phyloP scores from a whole-genome alignment of 2,797 vertebrate species.

The Lutra lutra region DNA sequence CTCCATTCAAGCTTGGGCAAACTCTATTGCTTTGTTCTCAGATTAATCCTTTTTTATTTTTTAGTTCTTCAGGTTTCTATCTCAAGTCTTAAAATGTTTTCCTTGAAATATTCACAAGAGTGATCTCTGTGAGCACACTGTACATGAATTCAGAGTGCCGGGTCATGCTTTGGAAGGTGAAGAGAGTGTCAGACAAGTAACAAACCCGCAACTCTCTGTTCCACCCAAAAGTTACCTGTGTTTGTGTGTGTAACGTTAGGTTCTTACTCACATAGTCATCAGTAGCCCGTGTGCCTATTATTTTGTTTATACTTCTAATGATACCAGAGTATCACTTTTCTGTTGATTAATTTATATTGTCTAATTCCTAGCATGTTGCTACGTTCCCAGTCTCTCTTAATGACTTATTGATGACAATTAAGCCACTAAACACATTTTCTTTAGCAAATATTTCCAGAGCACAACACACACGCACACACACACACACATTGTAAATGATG shows the following conservation, averaged over 20 bases:
- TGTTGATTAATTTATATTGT: neutral
- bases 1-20: neutral
- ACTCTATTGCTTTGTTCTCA: neutral
- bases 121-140: neutral
- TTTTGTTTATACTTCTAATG: neutral
- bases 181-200: neutral
- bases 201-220: neutral
- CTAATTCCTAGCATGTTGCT: neutral
- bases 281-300: neutral
- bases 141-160: neutral
- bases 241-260: neutral
- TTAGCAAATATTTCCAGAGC: constrained; percentile 10
- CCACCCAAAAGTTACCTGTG: neutral
- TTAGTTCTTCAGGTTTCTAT: neutral
- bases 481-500: neutral
- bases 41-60: neutral
- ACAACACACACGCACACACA: no score
- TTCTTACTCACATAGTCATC: neutral
- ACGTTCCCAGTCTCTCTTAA: neutral
- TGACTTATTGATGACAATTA: constrained; percentile 30
- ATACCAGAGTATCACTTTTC: neutral
- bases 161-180: neutral
- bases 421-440: neutral
- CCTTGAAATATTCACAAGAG: neutral
- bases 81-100: neutral